Base-by-base conservation (phyloP, 2,113 vertebrate species). In the Syngnathoides biaculeatus region DNA sequence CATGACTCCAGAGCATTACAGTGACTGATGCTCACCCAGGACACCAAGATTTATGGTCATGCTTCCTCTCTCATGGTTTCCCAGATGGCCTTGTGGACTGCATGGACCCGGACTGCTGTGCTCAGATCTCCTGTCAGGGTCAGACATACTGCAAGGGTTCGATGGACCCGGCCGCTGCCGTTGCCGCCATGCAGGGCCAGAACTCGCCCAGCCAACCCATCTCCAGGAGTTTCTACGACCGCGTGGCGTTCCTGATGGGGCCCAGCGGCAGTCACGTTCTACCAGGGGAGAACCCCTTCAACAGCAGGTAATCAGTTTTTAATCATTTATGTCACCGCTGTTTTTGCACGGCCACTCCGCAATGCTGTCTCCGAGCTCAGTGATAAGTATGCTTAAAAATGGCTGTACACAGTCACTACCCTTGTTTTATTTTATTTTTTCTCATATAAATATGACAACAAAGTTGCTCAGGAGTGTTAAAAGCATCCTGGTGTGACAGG, bases 21-120 rank as follows among this genome's bases (percentile, higher is more conserved):
- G 47, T 50, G 47, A 50, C 19, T 50, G 20, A 50, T 50, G 47
- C 26, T 35, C 48, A 59, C 68, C 53, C 71, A 73, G 78, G 84
- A 84, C 82, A 73, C 3, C 69, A 19, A 5, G 50, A 48, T 60
- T 61, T 11, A 42, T 24, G 59, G 15, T 61, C 14, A 42, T 24
- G 59, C 17, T 55, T 26, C 73, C 68, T 58, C 69, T 86, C 53
- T 88, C 26, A 26, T 65, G 76, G 50, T 77, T 82, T 90, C 86
- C 68, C 93, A 99, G 97, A 99, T 83, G 97, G 97, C 38, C 93
- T 99, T 26, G 79, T 90, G 47, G 97, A 99, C 91, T 99, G 97
- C 72, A 96, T 98, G 96, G 97, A 99, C 78, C 97, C 97, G 12
- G 97, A 99, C 80, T 99, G 97, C 93, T 99, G 97, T 82, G 76